Percentiles rank a stretch among this genome's conserved stretches.
Evolutionary conservation across 2,797 vertebrate species (phyloP).

Genomic region (Notamacropus eugenii): DNA sequence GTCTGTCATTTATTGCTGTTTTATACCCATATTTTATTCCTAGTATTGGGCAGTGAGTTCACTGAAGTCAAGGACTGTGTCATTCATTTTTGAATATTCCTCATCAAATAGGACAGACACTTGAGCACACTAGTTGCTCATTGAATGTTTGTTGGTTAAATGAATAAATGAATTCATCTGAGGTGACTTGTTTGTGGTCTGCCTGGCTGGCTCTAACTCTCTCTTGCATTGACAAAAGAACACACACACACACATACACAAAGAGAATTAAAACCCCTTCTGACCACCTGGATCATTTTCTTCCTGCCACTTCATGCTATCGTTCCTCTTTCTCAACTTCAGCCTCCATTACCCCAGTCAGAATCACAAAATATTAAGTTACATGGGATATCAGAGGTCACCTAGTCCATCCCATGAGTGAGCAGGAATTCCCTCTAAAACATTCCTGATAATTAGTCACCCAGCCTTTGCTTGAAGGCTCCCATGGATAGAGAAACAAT

Average conservation of each 20-base stretch:
- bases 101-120: not conserved
- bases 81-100: not conserved
- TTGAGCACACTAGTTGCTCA: not conserved
- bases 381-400: not conserved
- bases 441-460: not conserved
- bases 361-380: not conserved
- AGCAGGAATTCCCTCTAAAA: not conserved
- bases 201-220: not conserved
- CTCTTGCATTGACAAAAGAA: not conserved
- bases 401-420: not conserved
- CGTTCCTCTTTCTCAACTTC: not conserved
- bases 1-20: not conserved
- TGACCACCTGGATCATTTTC: not conserved
- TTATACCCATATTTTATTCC: rapidly evolving
- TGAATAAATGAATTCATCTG: not conserved
- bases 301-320: not conserved
- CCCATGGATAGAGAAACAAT: not conserved
- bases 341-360: not conserved
- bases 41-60: not conserved
- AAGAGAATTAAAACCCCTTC: not conserved
- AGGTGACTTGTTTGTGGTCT: not conserved
- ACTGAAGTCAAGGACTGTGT: not conserved
- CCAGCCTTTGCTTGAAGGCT: not conserved
- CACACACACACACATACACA: not conserved
- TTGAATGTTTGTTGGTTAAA: not conserved